phyloP scores from a whole-genome alignment of 2,888 invertebrate genomes.

The Meganola albula region DNA sequence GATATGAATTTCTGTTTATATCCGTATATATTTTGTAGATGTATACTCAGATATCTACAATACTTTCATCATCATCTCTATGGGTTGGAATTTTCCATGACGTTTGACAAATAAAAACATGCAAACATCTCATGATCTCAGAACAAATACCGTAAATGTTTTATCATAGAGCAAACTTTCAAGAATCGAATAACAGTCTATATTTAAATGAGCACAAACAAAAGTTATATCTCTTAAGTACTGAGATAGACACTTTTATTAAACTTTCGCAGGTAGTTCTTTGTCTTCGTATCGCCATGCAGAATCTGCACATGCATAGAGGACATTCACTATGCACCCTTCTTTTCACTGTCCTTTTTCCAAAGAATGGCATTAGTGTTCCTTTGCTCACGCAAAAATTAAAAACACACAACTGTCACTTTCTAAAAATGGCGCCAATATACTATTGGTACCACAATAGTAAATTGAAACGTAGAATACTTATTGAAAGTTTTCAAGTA shows the following conservation, averaged over 20 bases:
- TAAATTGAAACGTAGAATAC: no score
- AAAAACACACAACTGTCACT: slow-evolving; percentile 16
- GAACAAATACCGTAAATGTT: slow-evolving; percentile 16
- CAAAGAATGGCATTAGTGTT: slow-evolving; percentile 70
- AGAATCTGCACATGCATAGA: slow-evolving; percentile 56
- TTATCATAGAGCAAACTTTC: slow-evolving; percentile 30
- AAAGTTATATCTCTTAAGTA: slow-evolving; percentile 65
- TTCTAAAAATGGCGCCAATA: slow-evolving; percentile 12
- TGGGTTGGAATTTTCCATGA: slow-evolving; percentile 23
- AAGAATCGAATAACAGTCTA: slow-evolving; percentile 47
- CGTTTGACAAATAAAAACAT: slow-evolving; percentile 9
- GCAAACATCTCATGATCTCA: slow-evolving; percentile 21
- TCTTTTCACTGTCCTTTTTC: slow-evolving; percentile 46
- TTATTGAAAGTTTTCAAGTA: slow-evolving; percentile 1
- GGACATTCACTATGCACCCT: slow-evolving; percentile 61
- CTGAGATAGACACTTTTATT: slow-evolving; percentile 57
- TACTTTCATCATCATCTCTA: slow-evolving; percentile 4
- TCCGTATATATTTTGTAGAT: slow-evolving; percentile 13
- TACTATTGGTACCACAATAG: no score
- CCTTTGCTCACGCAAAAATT: slow-evolving; percentile 40
- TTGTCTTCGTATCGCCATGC: slow-evolving; percentile 53
- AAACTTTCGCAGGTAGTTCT: slow-evolving; percentile 57
- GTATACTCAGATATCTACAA: slow-evolving; percentile 7
- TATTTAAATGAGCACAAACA: slow-evolving; percentile 70
- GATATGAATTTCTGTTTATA: slow-evolving; percentile 7